These are phyloP conservation scores for Heliocidaris tuberculata DNA, from an alignment of 35 echinoderm and acorn worm genomes.

Conservation along the genomic window DNA sequence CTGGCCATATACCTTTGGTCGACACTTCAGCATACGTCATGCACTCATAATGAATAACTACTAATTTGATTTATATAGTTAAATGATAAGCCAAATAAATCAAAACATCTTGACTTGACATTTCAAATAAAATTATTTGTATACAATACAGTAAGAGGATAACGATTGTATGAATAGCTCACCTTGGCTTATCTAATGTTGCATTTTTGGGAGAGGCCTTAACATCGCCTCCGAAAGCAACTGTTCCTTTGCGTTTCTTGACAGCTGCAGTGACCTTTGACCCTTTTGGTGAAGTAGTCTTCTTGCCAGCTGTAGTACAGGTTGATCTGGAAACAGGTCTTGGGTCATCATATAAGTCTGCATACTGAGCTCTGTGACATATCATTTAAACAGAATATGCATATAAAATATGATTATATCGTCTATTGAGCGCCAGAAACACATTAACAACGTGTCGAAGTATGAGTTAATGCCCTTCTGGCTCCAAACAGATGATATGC, in stretches of 20 bases:
- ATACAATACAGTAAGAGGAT: too few relatives aligned
- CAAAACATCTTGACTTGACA: neutral
- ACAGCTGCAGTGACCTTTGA: neutral
- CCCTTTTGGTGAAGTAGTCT: neutral
- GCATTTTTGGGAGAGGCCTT: neutral
- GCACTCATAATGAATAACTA: too few relatives aligned
- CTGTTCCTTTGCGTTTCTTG: slow-evolving; percentile 38
- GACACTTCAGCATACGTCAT: too few relatives aligned
- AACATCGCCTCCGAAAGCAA: slow-evolving; percentile 49
- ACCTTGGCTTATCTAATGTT: neutral
- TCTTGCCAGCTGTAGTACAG: neutral
- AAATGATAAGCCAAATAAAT: too few relatives aligned
- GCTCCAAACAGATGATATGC: too few relatives aligned
- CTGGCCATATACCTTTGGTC: too few relatives aligned
- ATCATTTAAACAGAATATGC: neutral
- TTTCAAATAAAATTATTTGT: too few relatives aligned
- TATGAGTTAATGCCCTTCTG: too few relatives aligned
- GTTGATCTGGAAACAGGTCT: neutral
- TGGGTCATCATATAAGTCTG: slow-evolving; percentile 63
- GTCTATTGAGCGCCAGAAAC: too few relatives aligned
- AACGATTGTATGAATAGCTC: neutral
- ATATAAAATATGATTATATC: neutral
- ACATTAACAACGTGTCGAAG: too few relatives aligned
- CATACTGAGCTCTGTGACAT: slow-evolving; percentile 59
- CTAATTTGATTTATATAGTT: too few relatives aligned